A percentile compares a stretch with the other conserved stretches of the same genome.
Conservation (phyloP, 2,888 invertebrate genomes). For the Eupithecia inturbata region DNA sequence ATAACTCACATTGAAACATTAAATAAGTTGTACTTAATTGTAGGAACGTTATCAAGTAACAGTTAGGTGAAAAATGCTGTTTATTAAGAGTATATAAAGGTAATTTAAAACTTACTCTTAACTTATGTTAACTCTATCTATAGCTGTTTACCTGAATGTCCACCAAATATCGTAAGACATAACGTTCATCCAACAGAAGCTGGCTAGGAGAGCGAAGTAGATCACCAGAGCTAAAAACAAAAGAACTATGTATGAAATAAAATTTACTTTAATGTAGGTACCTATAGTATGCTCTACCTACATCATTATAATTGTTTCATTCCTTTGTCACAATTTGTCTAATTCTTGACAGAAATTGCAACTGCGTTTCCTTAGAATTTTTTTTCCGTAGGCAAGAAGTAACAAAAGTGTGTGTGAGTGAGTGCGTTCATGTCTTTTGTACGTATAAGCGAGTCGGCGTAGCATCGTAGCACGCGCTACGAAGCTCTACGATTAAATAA, state of each 20-base stretch:
- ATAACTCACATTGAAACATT: too few relatives aligned
- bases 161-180: conserved; percentile 80
- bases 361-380: too few relatives aligned
- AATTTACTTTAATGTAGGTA: not conserved
- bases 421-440: not conserved
- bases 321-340: too few relatives aligned
- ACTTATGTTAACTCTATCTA: not conserved
- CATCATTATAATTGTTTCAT: too few relatives aligned
- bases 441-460: not conserved
- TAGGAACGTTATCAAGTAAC: too few relatives aligned
- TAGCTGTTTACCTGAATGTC: conserved; percentile 69
- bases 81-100: not conserved
- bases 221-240: conserved; percentile 59
- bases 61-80: too few relatives aligned
- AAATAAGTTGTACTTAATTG: too few relatives aligned
- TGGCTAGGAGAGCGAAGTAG: conserved; percentile 68
- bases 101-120: too few relatives aligned
- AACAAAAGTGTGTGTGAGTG: too few relatives aligned
- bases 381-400: too few relatives aligned
- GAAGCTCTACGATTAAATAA: not conserved
- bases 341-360: too few relatives aligned
- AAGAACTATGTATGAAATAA: not conserved
- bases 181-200: conserved; percentile 78
- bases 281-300: not conserved
- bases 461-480: not conserved